These are phyloP conservation scores for Apis cerana DNA, from an alignment of 1,140 invertebrate species.

Conservation along the genomic window DNA sequence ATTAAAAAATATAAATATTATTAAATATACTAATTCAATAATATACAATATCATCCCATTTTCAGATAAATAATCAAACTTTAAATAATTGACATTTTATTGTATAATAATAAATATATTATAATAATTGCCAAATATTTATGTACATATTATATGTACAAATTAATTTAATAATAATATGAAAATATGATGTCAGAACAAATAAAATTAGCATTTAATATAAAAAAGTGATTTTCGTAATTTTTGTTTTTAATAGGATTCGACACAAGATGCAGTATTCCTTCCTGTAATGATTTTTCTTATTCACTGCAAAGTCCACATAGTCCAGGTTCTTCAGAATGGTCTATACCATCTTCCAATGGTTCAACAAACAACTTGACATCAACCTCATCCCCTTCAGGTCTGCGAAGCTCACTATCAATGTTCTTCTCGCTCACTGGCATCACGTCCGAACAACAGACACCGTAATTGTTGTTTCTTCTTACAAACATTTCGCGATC, in stretches of 20 bases:
- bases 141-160: no score
- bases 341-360: conserved; percentile 73
- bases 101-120: no score
- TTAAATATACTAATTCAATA: no score
- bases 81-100: no score
- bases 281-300: conserved; percentile 57
- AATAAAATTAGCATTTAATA: background rate
- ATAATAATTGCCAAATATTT: no score
- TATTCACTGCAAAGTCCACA: conserved; percentile 61
- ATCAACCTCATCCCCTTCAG: conserved; percentile 68
- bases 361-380: conserved; percentile 59
- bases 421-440: conserved; percentile 77
- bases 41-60: no score
- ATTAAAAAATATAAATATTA: no score
- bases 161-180: no score
- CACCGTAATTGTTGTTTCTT: conserved; percentile 75
- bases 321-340: conserved; percentile 72
- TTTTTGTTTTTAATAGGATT: conserved; percentile 62
- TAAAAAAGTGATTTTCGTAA: background rate
- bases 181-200: background rate
- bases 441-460: conserved; percentile 72
- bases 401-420: conserved; percentile 77
- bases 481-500: conserved; percentile 54
- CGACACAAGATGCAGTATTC: conserved; percentile 60
- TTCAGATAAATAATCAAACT: no score